These are phyloP conservation scores for Pegoplata infirma DNA, from an alignment of 2,888 invertebrate genomes.

Conservation along the genomic window DNA sequence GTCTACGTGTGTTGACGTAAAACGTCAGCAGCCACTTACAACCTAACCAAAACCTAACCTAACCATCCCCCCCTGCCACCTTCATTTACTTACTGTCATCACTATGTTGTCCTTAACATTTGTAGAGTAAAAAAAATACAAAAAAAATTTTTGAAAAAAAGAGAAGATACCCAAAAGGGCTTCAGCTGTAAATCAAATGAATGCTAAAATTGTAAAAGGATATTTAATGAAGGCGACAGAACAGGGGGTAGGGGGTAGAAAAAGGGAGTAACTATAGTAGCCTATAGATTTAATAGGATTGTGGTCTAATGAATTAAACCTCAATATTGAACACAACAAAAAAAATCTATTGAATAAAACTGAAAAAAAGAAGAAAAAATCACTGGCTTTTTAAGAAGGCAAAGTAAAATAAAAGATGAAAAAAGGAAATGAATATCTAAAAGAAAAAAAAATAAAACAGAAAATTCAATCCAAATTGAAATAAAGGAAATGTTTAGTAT, in stretches of 20 bases:
- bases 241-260: background rate
- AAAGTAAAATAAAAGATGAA: constrained; percentile 22
- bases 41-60: no score
- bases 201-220: constrained; percentile 3
- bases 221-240: constrained; percentile 47
- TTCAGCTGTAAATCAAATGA: constrained; percentile 14
- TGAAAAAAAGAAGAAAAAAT: constrained; percentile 53
- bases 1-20: no score
- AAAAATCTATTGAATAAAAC: constrained; percentile 36
- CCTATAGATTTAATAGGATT: constrained; percentile 67
- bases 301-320: constrained; percentile 70
- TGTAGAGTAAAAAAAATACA: background rate
- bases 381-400: constrained; percentile 47
- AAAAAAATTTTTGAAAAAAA: background rate
- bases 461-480: no score
- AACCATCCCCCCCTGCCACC: background rate
- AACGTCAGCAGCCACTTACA: no score
- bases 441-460: constrained; percentile 3
- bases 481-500: constrained; percentile 35
- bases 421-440: constrained; percentile 50
- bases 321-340: constrained; percentile 57
- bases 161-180: constrained; percentile 14
- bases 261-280: constrained; percentile 50
- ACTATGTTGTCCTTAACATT: constrained; percentile 2
- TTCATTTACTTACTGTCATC: background rate